Evolutionary conservation across 2,888 invertebrate genomes (phyloP), one percentile per base, ranked within the genome.

Genomic region (Netelia inedita): DNA sequence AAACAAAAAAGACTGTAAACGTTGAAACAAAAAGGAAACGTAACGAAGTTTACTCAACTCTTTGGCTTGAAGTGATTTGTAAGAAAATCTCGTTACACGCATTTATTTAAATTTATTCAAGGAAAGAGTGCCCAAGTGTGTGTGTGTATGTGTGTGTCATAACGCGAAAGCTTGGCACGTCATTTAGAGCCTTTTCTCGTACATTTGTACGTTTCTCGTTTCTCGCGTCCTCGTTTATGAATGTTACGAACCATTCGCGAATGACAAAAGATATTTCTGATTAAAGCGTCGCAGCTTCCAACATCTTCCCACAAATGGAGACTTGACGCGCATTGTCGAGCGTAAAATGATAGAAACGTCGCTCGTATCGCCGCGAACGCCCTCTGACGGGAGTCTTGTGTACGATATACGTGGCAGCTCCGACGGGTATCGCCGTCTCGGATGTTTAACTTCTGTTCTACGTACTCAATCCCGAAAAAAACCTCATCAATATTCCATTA

Each of bases 1-100:
- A 66, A 79, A 43, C 72, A 43, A 43, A 53, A n/a, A n/a, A n/a
- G n/a, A n/a, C n/a, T n/a, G 16, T 28, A 57, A 73, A 69, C 19
- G 71, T 9, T 21, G 43, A 23, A 46, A 35, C 14, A 19, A 55
- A 61, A 23, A 53, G 61, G 63, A 14, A 57, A 57, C 1, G 43
- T n/a, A 41, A 46, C 14, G 28, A 61, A 35, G n/a, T 16, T 72
- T 28, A 14, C 69, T 53, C 65, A 23, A 50, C 65, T 55, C 21
- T 66, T 68, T 46, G 46, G 55, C 55, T 74, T 43, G 59, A 28
- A 79, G 74, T 63, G 71, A 80, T 41, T 74, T 63, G 23, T 46
- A 80, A 76, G 71, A 66, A 80, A 83, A 72, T 79, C 57, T 83
- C 79, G 23, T 79, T 80, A 53, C 57, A 10, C 63, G 16, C 35